A percentile compares a stretch with the other conserved stretches of the same genome.
Conservation (phyloP, 2,113 vertebrate species). For the Albula goreensis region DNA sequence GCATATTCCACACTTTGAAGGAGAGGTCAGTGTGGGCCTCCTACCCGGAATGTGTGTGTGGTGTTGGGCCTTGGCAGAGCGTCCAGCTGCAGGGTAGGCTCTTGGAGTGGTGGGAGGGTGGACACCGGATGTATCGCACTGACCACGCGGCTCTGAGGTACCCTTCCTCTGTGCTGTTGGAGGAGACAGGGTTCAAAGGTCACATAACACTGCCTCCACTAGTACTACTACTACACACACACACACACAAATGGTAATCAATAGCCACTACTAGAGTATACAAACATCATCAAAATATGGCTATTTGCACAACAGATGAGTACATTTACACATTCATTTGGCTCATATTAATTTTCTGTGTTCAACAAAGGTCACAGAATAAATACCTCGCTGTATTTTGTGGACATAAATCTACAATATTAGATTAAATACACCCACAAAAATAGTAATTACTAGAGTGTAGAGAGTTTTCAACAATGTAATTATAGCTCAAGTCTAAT, state of each 20-base stretch:
- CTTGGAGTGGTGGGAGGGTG: slow-evolving; percentile 61
- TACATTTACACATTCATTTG: not conserved
- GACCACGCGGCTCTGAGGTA: slow-evolving; percentile 54
- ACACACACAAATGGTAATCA: not conserved
- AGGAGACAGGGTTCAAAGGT: not conserved
- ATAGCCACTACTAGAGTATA: not conserved
- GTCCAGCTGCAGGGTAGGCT: slow-evolving; percentile 55
- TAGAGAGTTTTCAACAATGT: not conserved
- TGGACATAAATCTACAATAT: not conserved
- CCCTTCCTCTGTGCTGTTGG: slow-evolving; percentile 60
- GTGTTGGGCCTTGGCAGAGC: slow-evolving; percentile 75
- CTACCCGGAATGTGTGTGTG: slow-evolving; percentile 72
- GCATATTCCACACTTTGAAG: not conserved
- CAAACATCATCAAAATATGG: not conserved
- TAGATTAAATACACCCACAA: too few relatives aligned
- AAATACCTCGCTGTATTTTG: not conserved
- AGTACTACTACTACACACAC: not conserved
- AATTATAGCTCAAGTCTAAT: too few relatives aligned
- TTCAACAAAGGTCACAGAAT: not conserved
- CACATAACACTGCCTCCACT: not conserved
- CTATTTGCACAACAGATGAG: not conserved
- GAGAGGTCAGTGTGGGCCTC: slow-evolving; percentile 25
- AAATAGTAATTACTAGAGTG: too few relatives aligned
- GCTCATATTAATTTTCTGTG: not conserved
- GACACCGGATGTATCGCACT: slow-evolving; percentile 61